A percentile compares a stretch with the other conserved stretches of the same genome.
Conservation (phyloP, 2,888 invertebrate genomes). For the Pandemis cinnamomeana region DNA sequence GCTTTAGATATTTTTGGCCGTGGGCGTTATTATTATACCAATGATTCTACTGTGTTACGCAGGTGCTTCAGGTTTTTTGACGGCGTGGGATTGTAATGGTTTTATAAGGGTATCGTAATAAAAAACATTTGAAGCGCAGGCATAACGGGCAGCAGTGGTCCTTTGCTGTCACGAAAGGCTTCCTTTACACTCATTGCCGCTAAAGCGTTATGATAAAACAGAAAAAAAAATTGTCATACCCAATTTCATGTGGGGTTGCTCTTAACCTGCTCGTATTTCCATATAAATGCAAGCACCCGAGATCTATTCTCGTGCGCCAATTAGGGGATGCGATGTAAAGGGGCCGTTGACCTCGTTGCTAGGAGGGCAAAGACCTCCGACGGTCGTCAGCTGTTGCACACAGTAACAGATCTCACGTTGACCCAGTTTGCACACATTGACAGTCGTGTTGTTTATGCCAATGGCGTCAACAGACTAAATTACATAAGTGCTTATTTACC, state of each 20-base stretch:
- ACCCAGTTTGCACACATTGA: constrained; percentile 64
- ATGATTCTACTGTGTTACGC: constrained; percentile 7
- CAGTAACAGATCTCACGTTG: constrained; percentile 60
- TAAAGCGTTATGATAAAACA: too few relatives aligned
- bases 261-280: constrained; percentile 3
- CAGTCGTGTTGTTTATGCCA: constrained; percentile 41
- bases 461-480: constrained; percentile 36
- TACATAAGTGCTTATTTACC: constrained; percentile 32
- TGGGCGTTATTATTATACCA: constrained; percentile 28
- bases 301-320: constrained; percentile 52
- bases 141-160: neutral
- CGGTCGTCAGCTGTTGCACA: constrained; percentile 69
- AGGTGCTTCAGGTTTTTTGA: constrained; percentile 4
- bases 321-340: constrained; percentile 53
- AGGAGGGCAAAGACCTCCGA: constrained; percentile 62
- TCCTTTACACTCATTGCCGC: neutral
- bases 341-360: constrained; percentile 62
- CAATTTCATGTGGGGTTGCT: neutral
- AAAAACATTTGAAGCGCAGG: neutral
- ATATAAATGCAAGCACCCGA: constrained; percentile 44
- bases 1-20: constrained; percentile 39
- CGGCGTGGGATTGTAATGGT: neutral
- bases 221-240: neutral
- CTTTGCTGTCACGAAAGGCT: neutral
- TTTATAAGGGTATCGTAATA: neutral